Base-by-base conservation (phyloP, 2,888 invertebrate genomes). In the Sialis fuliginosa region DNA sequence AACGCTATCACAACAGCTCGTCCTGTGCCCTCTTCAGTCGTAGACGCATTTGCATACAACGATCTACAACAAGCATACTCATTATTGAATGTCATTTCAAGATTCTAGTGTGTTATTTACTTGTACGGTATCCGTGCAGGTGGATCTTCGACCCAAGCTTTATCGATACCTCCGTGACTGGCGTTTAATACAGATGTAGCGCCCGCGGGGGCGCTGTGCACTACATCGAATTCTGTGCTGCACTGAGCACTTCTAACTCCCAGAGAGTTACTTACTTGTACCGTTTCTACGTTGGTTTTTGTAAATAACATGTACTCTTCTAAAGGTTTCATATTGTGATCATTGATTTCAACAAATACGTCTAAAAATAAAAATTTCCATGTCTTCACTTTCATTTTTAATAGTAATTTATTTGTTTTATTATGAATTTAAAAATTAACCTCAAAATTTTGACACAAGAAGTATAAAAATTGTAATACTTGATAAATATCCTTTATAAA, bases 221-320 rank as follows among this genome's bases (percentile, higher is more conserved):
- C 65, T 44, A 72, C 67, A 58, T 71, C 84, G 58, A 90, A 89
- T 57, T 81, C 76, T 1, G 83, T 75, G 6, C 86, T 85, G 62
- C 90, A 90, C 56, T 87, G 86, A 1, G 87, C 87, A 58, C 86
- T 86, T 49, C 88, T 71, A 0, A 90, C 83, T 0, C 90, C 90
- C 55, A 83, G 83, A 1, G 87, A 80, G 60, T 86, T 87, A 8
- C 86, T 83, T n/a, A 86, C 88, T 48, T 86, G 80, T 22, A 90
- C 85, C 53, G 84, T 84, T 60, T 88, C 85, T 22, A 84, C 79
- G 47, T 82, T 85, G 9, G 80, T 79, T 55, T 85, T 83, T 4
- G 86, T 87, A 61, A 87, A 89, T n/a, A 88, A 65, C 88, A 90
- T 89, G 63, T 90, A 90, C 58, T 90, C 90, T 63, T 90, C 89